phyloP scores from a whole-genome alignment of 2,113 vertebrate species.

The Ictalurus punctatus region DNA sequence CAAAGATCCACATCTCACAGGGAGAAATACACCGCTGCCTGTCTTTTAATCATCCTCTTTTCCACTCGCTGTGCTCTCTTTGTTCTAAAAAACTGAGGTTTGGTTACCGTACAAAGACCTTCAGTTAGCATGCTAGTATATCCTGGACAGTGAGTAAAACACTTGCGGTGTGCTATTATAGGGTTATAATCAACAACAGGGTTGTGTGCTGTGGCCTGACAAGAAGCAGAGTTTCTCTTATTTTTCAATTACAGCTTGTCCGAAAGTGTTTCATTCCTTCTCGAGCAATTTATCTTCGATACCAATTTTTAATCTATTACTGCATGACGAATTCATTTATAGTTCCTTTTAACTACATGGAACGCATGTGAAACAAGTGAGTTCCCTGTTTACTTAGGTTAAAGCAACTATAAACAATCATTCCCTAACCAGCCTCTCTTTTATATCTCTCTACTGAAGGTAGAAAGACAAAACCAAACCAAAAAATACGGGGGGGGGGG shows the following conservation, averaged over 20 bases:
- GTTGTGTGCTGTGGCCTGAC: not conserved
- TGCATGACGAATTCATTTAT: not conserved
- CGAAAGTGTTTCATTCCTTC: too few species aligned
- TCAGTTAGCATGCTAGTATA: not conserved
- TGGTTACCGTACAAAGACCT: not conserved
- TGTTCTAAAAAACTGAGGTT: not conserved
- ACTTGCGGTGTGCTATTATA: not conserved
- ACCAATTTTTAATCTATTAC: not conserved
- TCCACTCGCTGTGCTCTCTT: not conserved
- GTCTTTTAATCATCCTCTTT: constrained; percentile 61
- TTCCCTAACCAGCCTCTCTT: not conserved
- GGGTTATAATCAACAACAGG: not conserved
- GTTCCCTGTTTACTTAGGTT: not conserved
- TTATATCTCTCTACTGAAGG: not conserved
- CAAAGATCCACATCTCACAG: constrained; percentile 54
- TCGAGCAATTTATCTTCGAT: too few species aligned
- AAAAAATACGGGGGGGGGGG: too few species aligned
- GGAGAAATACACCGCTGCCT: constrained; percentile 55
- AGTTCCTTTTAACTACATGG: not conserved
- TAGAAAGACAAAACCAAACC: too few species aligned
- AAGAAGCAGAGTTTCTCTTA: not conserved
- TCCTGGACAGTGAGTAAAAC: not conserved
- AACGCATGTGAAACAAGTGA: not conserved
- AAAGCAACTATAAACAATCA: not conserved
- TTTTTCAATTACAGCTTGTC: too few species aligned